A percentile compares a stretch with the other conserved stretches of the same genome.
These are phyloP conservation scores for Gambelia wislizenii DNA, from an alignment of 2,797 vertebrate species.

Conservation along the genomic window DNA sequence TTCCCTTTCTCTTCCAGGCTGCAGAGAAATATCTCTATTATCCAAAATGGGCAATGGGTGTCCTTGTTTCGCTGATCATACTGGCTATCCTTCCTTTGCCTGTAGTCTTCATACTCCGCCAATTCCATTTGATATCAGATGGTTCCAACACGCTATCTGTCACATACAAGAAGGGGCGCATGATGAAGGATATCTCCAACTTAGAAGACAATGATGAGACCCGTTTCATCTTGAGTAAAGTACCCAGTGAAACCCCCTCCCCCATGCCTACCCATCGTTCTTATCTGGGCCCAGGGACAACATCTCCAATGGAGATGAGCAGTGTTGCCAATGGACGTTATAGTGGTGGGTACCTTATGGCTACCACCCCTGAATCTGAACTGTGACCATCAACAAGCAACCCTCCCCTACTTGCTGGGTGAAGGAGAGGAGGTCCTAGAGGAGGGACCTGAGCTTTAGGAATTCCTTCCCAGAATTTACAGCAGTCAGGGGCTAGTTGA, in stretches of 20 bases:
- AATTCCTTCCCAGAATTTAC: conserved; percentile 51
- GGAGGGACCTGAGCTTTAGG: conserved; percentile 59
- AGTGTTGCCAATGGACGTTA: conserved; percentile 92
- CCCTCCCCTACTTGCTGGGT: conserved; percentile 41
- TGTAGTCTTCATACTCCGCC: conserved; percentile 88
- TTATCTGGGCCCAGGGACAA: conserved; percentile 92
- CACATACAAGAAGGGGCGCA: conserved; percentile 94
- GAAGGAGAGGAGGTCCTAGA: conserved; percentile 51
- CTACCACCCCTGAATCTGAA: conserved; percentile 89
- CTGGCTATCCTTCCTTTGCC: conserved; percentile 93
- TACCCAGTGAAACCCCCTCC: conserved; percentile 90
- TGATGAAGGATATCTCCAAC: conserved; percentile 98
- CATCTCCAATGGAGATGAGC: conserved; percentile 90
- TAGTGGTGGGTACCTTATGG: conserved; percentile 92
- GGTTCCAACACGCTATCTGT: conserved; percentile 97
- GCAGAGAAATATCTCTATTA: conserved; percentile 90
- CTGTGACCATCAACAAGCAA: conserved; percentile 78
- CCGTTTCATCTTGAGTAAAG: conserved; percentile 96
- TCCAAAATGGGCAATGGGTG: conserved; percentile 91
- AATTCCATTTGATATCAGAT: conserved; percentile 92
- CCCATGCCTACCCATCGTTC: conserved; percentile 94
- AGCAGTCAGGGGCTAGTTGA: conserved; percentile 49
- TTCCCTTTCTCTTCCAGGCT: conserved; percentile 79
- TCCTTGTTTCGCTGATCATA: conserved; percentile 91
- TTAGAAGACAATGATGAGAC: conserved; percentile 96